Base-by-base conservation (phyloP, 2,888 invertebrate genomes). In the Steinernema hermaphroditum region DNA sequence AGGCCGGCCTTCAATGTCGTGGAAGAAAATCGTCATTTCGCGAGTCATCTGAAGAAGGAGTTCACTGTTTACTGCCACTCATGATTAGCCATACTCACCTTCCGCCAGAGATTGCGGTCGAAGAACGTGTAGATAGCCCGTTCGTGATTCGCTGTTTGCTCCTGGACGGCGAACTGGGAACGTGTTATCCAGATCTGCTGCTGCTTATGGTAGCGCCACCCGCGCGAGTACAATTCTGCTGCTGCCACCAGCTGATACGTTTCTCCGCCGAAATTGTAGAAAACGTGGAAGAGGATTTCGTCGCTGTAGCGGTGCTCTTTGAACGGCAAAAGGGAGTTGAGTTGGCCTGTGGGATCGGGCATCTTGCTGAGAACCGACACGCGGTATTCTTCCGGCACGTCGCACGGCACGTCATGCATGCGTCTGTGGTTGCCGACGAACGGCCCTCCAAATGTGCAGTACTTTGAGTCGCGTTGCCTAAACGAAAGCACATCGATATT, bases 351-450 rank as follows among this genome's bases (percentile, higher is more conserved):
- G 16, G 29, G 32, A 16, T 62, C 62, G 29, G 32, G 16, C 1
- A n/a, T 22, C 62, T 62, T 62, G 62, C 62, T 32, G 32, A 62
- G 62, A 16, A 62, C 62, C 16, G 62, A 62, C 29, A 62, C 62
- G 62, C 62, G 62, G 62, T 62, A 62, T 29, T 29, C 62, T 29
- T 62, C 62, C 32, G 62, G 62, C 8, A 34, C n/a, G 32, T 32
- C 16, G 62, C 62, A 62, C 16, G 62, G 62, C 16, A 62, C 27
- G 62, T 62, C 62, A 16, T 62, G 62, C 62, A 62, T 29, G 16
- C 62, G 62, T 12, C 16, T 24, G 62, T 62, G 62, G 34, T 32
- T 62, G 14, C 62, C 62, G 34, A 32, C 19, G 62, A 62, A 62
- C 2, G 62, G 62, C 4, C 62, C 62, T 16, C 62, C 62, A 27